Evolutionary conservation across 2,888 invertebrate species (phyloP).

Genomic region (Ecliptopera silaceata): DNA sequence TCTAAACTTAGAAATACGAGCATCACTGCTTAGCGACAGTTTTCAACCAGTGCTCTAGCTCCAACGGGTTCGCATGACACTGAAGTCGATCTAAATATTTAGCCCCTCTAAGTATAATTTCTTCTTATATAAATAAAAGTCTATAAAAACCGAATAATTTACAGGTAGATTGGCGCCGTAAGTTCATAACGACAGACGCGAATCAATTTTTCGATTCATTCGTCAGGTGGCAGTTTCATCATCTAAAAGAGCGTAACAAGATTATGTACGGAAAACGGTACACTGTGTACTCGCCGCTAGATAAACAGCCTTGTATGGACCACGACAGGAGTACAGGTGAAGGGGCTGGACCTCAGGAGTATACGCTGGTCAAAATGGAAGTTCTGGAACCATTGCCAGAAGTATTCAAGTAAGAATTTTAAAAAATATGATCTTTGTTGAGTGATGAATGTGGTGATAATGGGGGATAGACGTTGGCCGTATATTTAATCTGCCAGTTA

Average conservation of each 20-base stretch:
- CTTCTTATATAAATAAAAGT: too few relatives aligned
- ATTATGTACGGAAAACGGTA: constrained; percentile 98
- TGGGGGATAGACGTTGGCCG: too few relatives aligned
- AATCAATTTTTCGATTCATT: constrained; percentile 99
- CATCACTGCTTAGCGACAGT: too few relatives aligned
- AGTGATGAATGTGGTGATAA: too few relatives aligned
- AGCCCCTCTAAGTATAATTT: too few relatives aligned
- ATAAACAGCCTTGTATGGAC: constrained; percentile 99
- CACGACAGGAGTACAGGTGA: constrained; percentile 98
- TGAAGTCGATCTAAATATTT: too few relatives aligned
- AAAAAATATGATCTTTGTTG: not conserved
- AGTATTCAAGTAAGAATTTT: constrained; percentile 84
- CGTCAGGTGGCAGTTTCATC: constrained; percentile 97
- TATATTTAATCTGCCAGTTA: too few relatives aligned
- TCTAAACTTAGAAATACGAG: too few relatives aligned
- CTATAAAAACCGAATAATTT: constrained; percentile 7
- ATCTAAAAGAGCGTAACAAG: constrained; percentile 92
- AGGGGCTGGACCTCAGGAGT: constrained; percentile 99
- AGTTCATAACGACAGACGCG: constrained; percentile 99
- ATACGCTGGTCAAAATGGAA: constrained; percentile 97
- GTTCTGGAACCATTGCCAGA: constrained; percentile 88
- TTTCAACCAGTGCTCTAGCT: too few relatives aligned
- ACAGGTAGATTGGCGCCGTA: constrained; percentile 98
- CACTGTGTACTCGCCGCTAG: constrained; percentile 97
- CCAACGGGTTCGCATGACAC: too few relatives aligned